Percentiles rank a stretch among this genome's conserved stretches.
These are phyloP conservation scores for Machimus rusticus DNA, from an alignment of 2,888 invertebrate species.

Conservation along the genomic window DNA sequence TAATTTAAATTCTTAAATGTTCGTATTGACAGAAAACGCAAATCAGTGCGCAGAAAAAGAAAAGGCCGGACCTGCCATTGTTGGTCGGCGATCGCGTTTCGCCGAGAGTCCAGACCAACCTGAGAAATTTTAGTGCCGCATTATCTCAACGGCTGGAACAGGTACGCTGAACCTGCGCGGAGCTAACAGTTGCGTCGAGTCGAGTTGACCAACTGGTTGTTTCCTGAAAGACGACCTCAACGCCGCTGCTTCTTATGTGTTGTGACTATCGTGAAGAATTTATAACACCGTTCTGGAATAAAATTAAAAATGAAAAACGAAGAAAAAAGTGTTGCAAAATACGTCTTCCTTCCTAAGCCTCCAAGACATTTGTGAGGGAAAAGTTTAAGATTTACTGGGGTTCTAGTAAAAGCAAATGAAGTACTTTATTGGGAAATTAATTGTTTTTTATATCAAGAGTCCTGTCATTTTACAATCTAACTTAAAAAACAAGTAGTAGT, in stretches of 20 bases:
- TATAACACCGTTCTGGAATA: neutral
- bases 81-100: neutral
- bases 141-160: neutral
- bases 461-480: too few species aligned
- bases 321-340: neutral
- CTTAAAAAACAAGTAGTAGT: too few species aligned
- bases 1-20: neutral
- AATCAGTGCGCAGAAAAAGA: neutral
- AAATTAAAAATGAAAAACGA: neutral
- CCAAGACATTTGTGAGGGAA: neutral
- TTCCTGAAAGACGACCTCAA: constrained; percentile 27
- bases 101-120: neutral
- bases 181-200: neutral
- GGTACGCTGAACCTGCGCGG: constrained; percentile 18
- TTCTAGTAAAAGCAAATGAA: neutral
- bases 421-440: neutral
- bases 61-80: neutral
- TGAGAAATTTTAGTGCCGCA: neutral
- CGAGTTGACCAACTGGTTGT: constrained; percentile 13
- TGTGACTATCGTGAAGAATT: constrained; percentile 9
- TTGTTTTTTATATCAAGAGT: too few species aligned
- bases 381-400: neutral
- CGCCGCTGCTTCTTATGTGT: constrained; percentile 20
- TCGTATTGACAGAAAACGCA: neutral
- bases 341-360: neutral